Base-by-base conservation (phyloP, 2,797 vertebrate species). In the Ctenosaura bakeri region DNA sequence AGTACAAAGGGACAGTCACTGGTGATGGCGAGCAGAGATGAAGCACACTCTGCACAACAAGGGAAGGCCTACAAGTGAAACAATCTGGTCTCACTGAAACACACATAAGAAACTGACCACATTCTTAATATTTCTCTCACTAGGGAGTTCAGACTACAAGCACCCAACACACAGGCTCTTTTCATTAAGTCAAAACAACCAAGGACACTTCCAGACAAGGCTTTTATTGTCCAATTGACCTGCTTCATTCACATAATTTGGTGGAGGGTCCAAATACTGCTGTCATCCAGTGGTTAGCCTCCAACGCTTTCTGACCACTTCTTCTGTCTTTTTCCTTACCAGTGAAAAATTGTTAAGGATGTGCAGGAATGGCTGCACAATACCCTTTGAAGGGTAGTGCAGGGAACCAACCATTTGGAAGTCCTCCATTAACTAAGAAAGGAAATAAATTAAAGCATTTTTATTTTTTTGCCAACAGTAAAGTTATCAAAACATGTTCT, bases 401-500 rank as follows among this genome's bases (percentile, higher is more conserved):
- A 35, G 42, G 71, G 54, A 77, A 22, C 32, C 56, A 35, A 38
- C 32, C 16, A 16, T 76, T 6, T 86, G 52, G 71, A 86, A 76
- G 35, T 26, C 35, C 13, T 69, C n/a, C 71, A 76, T 38, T 35
- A 88, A n/a, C 71, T n/a, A 78, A 10, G 86, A 69, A 56, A 26
- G 87, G 1, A 13, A 38, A 14, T 9, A 1, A 87, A 42, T 86
- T 3, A 77, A 32, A 12, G 13, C 18, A 9, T 86, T 12, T 88
- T 4, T 13, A 73, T 91, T 35, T 86, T 86, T n/a, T 42, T 42
- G 42, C 85, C 87, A 93, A 85, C 35, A 52, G 1, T 87, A 12
- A 88, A 81, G 29, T 7, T 35, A 50, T 46, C 84, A n/a, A 22
- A 42, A 83, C 22, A 88, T 52, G n/a, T 10, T 52, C 14, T 80